Conservation (phyloP, 2,797 vertebrate species). For the Gallinago solitaria region DNA sequence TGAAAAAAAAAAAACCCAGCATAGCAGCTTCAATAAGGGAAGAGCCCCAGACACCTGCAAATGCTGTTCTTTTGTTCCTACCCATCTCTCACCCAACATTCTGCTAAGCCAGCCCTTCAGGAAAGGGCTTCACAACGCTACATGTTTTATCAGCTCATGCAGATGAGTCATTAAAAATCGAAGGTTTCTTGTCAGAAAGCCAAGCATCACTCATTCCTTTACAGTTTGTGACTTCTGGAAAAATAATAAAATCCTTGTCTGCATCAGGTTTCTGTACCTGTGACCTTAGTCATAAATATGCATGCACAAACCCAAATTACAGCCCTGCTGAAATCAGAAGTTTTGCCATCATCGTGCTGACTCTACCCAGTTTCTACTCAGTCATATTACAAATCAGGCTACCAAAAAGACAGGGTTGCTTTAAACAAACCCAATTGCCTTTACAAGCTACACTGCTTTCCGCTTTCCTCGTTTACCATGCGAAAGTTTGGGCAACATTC, state of each 20-base stretch:
- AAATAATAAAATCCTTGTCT: background rate
- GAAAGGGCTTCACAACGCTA: background rate
- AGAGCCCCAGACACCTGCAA: background rate
- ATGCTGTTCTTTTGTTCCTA: background rate
- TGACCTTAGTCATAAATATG: background rate
- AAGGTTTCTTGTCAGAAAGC: slow-evolving; percentile 3
- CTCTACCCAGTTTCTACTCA: background rate
- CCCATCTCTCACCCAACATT: background rate
- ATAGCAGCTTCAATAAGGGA: background rate
- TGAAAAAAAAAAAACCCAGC: background rate
- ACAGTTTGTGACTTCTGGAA: background rate
- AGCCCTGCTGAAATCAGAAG: background rate
- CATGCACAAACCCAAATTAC: background rate
- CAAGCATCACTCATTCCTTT: background rate
- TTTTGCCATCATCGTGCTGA: background rate
- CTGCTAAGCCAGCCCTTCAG: background rate
- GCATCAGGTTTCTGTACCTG: background rate
- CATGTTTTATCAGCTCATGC: background rate
- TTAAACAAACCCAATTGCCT: background rate
- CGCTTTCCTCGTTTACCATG: background rate
- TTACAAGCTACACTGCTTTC: background rate
- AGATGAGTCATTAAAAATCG: background rate
- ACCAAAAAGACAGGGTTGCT: background rate
- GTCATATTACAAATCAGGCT: background rate
- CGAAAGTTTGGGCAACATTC: slow-evolving; percentile 49